Percentiles rank a stretch among this genome's conserved stretches.
phyloP scores from a whole-genome alignment of 2,797 vertebrate species.

The Delichon dasypus region DNA sequence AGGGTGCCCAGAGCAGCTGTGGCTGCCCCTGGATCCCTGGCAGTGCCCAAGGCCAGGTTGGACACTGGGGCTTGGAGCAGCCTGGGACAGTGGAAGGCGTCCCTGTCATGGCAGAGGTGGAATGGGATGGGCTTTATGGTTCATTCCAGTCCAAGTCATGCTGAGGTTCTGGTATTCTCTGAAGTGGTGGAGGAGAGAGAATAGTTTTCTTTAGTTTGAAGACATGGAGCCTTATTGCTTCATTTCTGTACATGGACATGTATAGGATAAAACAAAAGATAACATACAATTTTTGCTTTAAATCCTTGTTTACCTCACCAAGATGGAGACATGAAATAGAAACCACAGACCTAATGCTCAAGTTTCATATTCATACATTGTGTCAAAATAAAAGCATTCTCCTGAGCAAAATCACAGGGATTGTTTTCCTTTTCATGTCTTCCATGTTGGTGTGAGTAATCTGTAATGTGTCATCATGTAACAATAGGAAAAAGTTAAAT shows the following conservation, averaged over 20 bases:
- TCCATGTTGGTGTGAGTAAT: background rate
- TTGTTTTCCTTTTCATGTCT: background rate
- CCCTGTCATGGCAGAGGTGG: background rate
- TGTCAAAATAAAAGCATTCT: constrained; percentile 1
- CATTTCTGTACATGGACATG: background rate
- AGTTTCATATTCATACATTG: background rate
- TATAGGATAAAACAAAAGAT: background rate
- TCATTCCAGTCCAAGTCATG: background rate
- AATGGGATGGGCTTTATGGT: rapidly evolving
- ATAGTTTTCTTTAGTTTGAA: background rate
- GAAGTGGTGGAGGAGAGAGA: background rate
- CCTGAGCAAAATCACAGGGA: background rate
- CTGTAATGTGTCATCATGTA: background rate
- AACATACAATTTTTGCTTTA: constrained; percentile 4
- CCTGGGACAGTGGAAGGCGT: background rate
- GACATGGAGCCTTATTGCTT: background rate
- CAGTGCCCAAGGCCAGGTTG: background rate
- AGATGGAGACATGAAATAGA: constrained; percentile 33
- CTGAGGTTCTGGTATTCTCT: background rate
- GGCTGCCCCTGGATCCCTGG: background rate
- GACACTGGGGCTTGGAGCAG: background rate
- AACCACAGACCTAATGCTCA: constrained; percentile 28
- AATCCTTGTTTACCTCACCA: constrained; percentile 14
- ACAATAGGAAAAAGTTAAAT: background rate
- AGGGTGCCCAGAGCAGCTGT: background rate